A percentile compares a stretch with the other conserved stretches of the same genome.
phyloP scores from a whole-genome alignment of 2,888 invertebrate genomes.

The Rapana venosa region DNA sequence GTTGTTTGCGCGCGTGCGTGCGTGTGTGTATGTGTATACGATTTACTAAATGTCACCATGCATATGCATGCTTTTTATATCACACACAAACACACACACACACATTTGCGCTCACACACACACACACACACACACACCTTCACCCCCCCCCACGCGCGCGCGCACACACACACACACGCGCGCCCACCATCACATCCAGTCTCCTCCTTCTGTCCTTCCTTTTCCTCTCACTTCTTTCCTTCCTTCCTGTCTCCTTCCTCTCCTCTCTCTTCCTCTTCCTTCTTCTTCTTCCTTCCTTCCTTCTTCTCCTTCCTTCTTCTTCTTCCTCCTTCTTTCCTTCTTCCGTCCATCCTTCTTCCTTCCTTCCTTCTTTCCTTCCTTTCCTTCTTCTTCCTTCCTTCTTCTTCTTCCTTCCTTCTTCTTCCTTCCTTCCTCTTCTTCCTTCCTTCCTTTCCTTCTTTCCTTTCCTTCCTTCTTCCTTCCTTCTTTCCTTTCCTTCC shows the following conservation, averaged over 20 bases:
- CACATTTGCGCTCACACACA: background rate
- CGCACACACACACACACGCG: too few species aligned
- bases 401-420: background rate
- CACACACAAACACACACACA: background rate
- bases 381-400: background rate
- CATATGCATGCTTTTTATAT: too few species aligned
- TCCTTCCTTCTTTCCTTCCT: background rate
- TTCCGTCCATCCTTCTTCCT: background rate
- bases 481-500: background rate
- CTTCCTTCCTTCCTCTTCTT: background rate
- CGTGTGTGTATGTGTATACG: too few species aligned
- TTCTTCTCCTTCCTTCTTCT: too few species aligned
- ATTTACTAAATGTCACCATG: too few species aligned
- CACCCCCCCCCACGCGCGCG: too few species aligned
- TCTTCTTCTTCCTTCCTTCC: too few species aligned
- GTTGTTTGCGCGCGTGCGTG: too few species aligned
- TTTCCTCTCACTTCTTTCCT: background rate
- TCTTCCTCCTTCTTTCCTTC: too few species aligned
- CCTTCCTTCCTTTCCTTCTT: background rate
- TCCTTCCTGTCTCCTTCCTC: slow-evolving; percentile 34
- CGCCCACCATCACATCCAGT: background rate
- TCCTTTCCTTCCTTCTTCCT: background rate
- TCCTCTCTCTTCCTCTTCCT: slow-evolving; percentile 20
- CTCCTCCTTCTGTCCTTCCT: background rate
- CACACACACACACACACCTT: background rate